phyloP scores from a whole-genome alignment of 2,888 invertebrate genomes.

The Bhutanitis thaidina region DNA sequence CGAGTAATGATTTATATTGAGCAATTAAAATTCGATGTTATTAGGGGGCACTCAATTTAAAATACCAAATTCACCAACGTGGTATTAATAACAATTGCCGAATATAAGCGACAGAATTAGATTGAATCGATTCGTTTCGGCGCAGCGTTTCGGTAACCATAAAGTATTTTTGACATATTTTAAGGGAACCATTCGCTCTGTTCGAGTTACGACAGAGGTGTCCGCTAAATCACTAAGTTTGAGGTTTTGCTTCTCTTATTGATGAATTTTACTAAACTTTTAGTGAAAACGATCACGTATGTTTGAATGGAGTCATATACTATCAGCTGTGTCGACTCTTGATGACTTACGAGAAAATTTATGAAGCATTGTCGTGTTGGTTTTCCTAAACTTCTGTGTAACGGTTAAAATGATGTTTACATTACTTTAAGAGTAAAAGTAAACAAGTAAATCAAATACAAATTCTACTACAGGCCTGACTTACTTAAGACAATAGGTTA shows the following conservation, averaged over 20 bases:
- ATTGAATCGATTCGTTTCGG: slow-evolving; percentile 65
- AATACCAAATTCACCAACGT: slow-evolving; percentile 30
- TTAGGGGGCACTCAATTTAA: slow-evolving; percentile 50
- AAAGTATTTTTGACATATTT: slow-evolving; percentile 71
- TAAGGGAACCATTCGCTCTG: slow-evolving; percentile 36
- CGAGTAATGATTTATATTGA: slow-evolving; percentile 70
- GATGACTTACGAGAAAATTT: slow-evolving; percentile 48
- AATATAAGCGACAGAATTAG: slow-evolving; percentile 48
- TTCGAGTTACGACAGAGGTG: slow-evolving; percentile 58
- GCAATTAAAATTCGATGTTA: slow-evolving; percentile 69
- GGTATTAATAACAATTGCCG: slow-evolving; percentile 28
- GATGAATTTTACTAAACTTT: slow-evolving; percentile 41
- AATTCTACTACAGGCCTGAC: neutral
- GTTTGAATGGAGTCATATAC: slow-evolving; percentile 71
- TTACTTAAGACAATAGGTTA: neutral
- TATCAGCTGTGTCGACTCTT: slow-evolving; percentile 36
- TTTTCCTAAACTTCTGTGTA: slow-evolving; percentile 60
- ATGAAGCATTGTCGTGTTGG: slow-evolving; percentile 60
- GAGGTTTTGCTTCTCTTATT: slow-evolving; percentile 64
- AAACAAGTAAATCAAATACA: slow-evolving; percentile 17
- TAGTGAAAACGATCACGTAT: slow-evolving; percentile 58
- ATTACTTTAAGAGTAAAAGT: slow-evolving; percentile 4
- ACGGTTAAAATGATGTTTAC: slow-evolving; percentile 24
- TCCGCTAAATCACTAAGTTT: slow-evolving; percentile 62
- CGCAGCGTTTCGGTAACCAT: slow-evolving; percentile 48